phyloP scores from a whole-genome alignment of 2,797 vertebrate genomes.

The Paratrypauchen microcephalus region DNA sequence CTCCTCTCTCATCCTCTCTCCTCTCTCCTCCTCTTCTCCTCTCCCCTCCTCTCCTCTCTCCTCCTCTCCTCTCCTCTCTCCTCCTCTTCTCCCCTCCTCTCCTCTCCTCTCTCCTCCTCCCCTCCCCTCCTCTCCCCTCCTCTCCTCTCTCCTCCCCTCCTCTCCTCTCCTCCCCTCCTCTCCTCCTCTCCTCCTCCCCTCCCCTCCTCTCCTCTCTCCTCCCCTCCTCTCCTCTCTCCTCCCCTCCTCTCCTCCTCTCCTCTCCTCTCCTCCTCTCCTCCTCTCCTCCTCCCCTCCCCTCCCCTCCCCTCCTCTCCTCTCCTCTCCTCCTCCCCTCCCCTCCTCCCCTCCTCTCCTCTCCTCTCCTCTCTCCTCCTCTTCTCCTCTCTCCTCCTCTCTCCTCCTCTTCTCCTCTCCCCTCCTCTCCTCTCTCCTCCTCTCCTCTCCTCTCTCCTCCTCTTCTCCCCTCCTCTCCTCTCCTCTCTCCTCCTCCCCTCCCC shows the following conservation, averaged over 20 bases:
- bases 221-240: no score
- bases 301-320: neutral
- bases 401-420: conserved; percentile 7
- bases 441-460: neutral
- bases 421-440: neutral
- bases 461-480: neutral
- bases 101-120: neutral
- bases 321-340: neutral
- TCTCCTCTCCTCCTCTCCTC: no score
- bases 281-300: neutral
- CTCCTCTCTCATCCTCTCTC: neutral
- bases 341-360: no score
- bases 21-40: no score
- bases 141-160: neutral
- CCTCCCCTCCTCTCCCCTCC: neutral
- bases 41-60: neutral
- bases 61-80: neutral
- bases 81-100: neutral
- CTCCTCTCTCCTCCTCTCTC: neutral
- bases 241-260: no score
- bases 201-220: neutral
- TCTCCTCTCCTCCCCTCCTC: neutral
- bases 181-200: no score
- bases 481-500: no score
- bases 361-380: no score